phyloP scores from a whole-genome alignment of 2,888 invertebrate species.

The Hipparchia sbordonii region DNA sequence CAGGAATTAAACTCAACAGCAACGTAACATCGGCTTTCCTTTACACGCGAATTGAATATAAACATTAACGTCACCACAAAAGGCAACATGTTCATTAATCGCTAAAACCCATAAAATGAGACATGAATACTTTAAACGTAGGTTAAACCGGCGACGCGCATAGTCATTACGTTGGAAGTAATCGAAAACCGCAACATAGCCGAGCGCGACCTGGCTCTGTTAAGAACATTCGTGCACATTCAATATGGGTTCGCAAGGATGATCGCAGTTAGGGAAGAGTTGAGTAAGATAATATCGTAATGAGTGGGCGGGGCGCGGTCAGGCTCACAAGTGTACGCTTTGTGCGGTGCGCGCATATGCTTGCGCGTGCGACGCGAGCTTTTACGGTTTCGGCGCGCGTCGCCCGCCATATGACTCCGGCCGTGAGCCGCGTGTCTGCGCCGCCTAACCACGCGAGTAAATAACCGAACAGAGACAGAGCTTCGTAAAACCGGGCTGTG shows the following conservation, averaged over 20 bases:
- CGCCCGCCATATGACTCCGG: slow-evolving; percentile 70
- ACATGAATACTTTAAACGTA: slow-evolving; percentile 53
- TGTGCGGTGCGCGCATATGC: slow-evolving; percentile 45
- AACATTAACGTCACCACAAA: slow-evolving; percentile 56
- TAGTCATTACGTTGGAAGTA: slow-evolving; percentile 62
- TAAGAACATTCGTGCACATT: slow-evolving; percentile 55
- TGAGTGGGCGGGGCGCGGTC: slow-evolving; percentile 50
- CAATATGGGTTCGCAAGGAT: slow-evolving; percentile 59
- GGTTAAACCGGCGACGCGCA: slow-evolving; percentile 52
- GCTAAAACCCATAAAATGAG: slow-evolving; percentile 54
- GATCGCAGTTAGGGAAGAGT: slow-evolving; percentile 63
- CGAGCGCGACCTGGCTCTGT: slow-evolving; percentile 49
- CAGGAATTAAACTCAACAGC: slow-evolving; percentile 70
- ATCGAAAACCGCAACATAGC: slow-evolving; percentile 73
- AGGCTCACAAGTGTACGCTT: slow-evolving; percentile 50
- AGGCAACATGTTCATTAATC: slow-evolving; percentile 44
- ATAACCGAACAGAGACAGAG: too few species aligned
- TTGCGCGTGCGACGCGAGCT: slow-evolving; percentile 57
- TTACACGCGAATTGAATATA: slow-evolving; percentile 42
- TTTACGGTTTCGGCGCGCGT: slow-evolving; percentile 71
- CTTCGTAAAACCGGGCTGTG: too few species aligned
- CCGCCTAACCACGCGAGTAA: slow-evolving; percentile 41
- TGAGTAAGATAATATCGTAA: slow-evolving; percentile 57
- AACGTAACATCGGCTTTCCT: slow-evolving; percentile 35
- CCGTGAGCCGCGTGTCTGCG: slow-evolving; percentile 35